Evolutionary conservation across 2,797 vertebrate species (phyloP).

Genomic region (Aulostomus chinensis): DNA sequence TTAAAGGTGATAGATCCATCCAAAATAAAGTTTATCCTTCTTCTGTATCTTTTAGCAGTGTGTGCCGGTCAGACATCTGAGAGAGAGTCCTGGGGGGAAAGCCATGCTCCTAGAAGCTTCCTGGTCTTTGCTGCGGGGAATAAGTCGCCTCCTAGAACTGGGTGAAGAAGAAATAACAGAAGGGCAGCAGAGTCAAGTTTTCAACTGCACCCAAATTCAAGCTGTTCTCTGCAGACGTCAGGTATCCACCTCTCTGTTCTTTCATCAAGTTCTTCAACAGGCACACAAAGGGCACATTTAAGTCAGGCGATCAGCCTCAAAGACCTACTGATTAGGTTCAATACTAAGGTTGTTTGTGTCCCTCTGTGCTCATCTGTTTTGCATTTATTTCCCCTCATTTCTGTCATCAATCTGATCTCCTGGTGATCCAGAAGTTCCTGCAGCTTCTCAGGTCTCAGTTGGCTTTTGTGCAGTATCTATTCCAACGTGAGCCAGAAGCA

Average conservation of each 20-base stretch:
- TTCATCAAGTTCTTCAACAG: constrained; percentile 28
- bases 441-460: constrained; percentile 78
- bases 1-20: too few relatives aligned
- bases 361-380: background rate
- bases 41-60: constrained; percentile 37
- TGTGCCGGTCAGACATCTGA: constrained; percentile 70
- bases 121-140: constrained; percentile 77
- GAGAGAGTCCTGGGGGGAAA: constrained; percentile 60
- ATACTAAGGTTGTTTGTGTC: too few relatives aligned
- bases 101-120: constrained; percentile 74
- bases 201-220: constrained; percentile 77
- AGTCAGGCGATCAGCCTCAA: too few relatives aligned
- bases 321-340: too few relatives aligned
- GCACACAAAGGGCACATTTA: too few relatives aligned
- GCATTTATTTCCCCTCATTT: background rate
- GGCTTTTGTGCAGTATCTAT: constrained; percentile 74
- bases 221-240: constrained; percentile 79
- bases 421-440: constrained; percentile 81
- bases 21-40: too few relatives aligned
- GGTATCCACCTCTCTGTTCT: constrained; percentile 74
- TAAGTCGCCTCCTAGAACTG: constrained; percentile 79
- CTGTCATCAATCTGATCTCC: constrained; percentile 15
- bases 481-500: constrained; percentile 70
- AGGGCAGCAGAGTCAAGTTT: constrained; percentile 62
- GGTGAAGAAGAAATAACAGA: constrained; percentile 78